These are phyloP conservation scores for Amblyteles armatorius DNA, from an alignment of 2,888 invertebrate genomes.

Conservation along the genomic window DNA sequence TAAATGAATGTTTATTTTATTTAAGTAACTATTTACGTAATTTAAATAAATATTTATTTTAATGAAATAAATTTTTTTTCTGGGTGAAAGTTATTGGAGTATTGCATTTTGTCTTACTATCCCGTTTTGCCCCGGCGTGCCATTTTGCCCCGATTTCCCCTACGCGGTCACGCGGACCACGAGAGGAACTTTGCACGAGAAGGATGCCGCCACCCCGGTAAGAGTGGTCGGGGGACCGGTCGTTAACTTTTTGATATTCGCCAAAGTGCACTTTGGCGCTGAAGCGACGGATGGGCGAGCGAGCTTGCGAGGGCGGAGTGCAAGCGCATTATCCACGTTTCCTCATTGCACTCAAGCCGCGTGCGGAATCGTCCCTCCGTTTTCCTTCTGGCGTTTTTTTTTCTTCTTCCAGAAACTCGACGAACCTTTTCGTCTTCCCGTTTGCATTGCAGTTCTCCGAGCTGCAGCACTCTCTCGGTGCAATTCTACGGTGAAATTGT, in stretches of 20 bases:
- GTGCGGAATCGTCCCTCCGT: slow-evolving; percentile 38
- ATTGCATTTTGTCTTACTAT: too few species aligned
- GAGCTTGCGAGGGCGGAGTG: slow-evolving; percentile 34
- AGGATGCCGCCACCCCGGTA: slow-evolving; percentile 43
- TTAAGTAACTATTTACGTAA: too few species aligned
- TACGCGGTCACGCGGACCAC: slow-evolving; percentile 21
- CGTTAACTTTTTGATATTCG: slow-evolving; percentile 67
- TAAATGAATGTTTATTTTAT: too few species aligned
- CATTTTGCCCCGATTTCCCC: too few species aligned
- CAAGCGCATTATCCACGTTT: slow-evolving; percentile 53
- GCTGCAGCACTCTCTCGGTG: slow-evolving; percentile 5
- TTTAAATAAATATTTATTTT: too few species aligned
- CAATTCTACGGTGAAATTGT: slow-evolving; percentile 13
- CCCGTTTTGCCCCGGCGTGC: too few species aligned
- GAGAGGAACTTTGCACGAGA: slow-evolving; percentile 34
- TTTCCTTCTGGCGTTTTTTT: slow-evolving; percentile 48
- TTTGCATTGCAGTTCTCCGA: background rate
- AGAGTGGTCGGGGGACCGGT: slow-evolving; percentile 39
- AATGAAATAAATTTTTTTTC: too few species aligned
- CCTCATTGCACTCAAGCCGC: slow-evolving; percentile 16
- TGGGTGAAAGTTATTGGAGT: too few species aligned
- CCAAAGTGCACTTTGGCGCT: slow-evolving; percentile 62
- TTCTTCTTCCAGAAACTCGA: slow-evolving; percentile 14
- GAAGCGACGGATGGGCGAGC: slow-evolving; percentile 56
- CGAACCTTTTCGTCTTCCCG: slow-evolving; percentile 21